Base-by-base conservation (phyloP, 2,113 vertebrate species). In the Callipepla californica region DNA sequence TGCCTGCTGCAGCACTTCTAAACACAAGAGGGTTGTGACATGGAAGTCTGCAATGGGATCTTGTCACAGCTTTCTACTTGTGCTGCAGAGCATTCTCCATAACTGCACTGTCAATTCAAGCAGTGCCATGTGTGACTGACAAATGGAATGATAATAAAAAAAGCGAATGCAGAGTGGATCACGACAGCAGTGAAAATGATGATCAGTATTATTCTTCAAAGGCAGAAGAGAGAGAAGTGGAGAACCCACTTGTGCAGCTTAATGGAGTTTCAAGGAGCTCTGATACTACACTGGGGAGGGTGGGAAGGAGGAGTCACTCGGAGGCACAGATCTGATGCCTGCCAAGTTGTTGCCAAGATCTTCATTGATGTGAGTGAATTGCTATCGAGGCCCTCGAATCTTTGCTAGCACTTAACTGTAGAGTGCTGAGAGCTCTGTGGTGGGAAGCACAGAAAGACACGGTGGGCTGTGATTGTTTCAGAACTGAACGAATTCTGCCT, bases 1-100 rank as follows among this genome's bases (percentile, higher is more conserved):
- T 16, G 11, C 7, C 48, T 51, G 1, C 51, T 19, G 0, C 4
- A 47, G 44, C 1, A 9, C 25, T 79, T n/a, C 18, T 21, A 23
- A 81, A 55, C 22, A 45, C 13, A 6, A 32, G 36, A 62, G 57
- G 26, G 67, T 38, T 1, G 1, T 55, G 77, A 5, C 32, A 15
- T 7, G 13, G 47, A 17, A 47, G 13, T 13, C 53, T 59, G 30
- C 44, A 25, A 2, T 1, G 51, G 42, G 51, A 30, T 40, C 42
- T 51, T 12, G 55, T 36, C 68, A 13, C 77, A 85, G n/a, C 73
- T 58, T 70, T 45, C n/a, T 34, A 3, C 57, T 89, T 21, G 16
- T 32, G 8, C 17, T 13, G 48, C 61, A 40, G 14, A 89, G 40
- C 42, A 5, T 2, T 0, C 42, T 48, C 10, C 67, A n/a, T 5